Conservation (phyloP, 2,797 vertebrate genomes). For the Ptychobarbus kaznakovi region DNA sequence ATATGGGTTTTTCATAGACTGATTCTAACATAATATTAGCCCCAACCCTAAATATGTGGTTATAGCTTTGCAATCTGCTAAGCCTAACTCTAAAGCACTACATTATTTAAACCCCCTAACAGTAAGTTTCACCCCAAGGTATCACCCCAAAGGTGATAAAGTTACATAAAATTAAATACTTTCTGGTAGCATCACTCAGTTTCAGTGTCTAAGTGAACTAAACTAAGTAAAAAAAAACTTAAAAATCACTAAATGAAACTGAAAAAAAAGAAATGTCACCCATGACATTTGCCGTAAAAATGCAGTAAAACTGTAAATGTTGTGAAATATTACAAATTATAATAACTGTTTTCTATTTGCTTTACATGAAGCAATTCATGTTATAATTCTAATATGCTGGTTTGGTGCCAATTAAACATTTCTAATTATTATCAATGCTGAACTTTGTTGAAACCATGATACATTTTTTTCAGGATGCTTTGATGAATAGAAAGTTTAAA, state of each 20-base stretch:
- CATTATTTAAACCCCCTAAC: background rate
- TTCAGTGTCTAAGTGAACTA: background rate
- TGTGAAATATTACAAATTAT: background rate
- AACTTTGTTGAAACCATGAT: background rate
- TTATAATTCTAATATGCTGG: background rate
- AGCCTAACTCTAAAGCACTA: background rate
- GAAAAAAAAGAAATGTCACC: background rate
- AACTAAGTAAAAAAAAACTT: background rate
- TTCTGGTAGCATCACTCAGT: background rate
- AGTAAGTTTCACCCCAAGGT: background rate
- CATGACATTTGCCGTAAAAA: background rate
- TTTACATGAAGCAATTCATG: background rate
- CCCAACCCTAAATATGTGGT: background rate
- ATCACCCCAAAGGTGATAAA: too few relatives aligned
- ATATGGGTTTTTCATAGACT: background rate
- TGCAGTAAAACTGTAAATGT: background rate
- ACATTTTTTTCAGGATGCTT: background rate
- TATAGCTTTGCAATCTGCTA: background rate
- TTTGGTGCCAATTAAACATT: background rate
- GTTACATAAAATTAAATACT: background rate
- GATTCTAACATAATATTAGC: background rate
- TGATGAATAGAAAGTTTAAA: background rate
- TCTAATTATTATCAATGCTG: background rate
- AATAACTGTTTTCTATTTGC: background rate
- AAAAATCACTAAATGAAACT: background rate